Evolutionary conservation across 2,113 vertebrate species (phyloP), one percentile per base, ranked within the genome.

Genomic region (Phocoena phocoena): DNA sequence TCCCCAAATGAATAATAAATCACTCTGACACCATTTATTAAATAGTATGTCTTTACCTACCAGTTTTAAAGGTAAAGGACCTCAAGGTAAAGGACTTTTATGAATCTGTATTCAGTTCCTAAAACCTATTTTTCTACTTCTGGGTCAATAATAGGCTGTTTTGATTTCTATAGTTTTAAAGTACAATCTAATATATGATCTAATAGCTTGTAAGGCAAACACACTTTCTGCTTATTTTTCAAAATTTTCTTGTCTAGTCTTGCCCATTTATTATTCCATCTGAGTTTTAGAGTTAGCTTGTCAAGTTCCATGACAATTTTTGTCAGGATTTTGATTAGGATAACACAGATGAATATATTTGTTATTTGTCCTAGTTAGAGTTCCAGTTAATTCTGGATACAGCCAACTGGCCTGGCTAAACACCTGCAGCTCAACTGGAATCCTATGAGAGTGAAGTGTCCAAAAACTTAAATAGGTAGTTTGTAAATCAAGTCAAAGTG

Each of bases 311-410:
- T 20, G 44, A 76, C 44, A 44, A 74, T 31, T 38, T 53, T 38
- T 71, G 47, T 58, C 53, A 55, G 67, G n/a, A 73, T 58, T 87
- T 71, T 55, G 33, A 36, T 70, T 86, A n/a, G 33, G 8, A 70
- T 70, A 70, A n/a, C 8, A 53, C 38, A 90, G 50, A 58, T 71
- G 83, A 95, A 84, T 62, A 23, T 21, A 68, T 80, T 6, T 79
- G 58, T 65, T 87, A 93, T 91, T 84, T 97, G 20, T 60, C 62
- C 20, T 81, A 88, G 55, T 65, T 50, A 88, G 25, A 68, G 28
- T 93, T 93, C n/a, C 63, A 91, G 28, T 88, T 93, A 95, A 95
- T 84, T 86, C 65, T 93, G 60, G 73, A 95, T 81, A 85, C 21
- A 96, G 87, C 41, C 90, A 94, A 47, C 58, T 88, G 83, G 65